These are phyloP conservation scores for Dryocosmus kuriphilus DNA, from an alignment of 2,888 invertebrate genomes.

Conservation along the genomic window DNA sequence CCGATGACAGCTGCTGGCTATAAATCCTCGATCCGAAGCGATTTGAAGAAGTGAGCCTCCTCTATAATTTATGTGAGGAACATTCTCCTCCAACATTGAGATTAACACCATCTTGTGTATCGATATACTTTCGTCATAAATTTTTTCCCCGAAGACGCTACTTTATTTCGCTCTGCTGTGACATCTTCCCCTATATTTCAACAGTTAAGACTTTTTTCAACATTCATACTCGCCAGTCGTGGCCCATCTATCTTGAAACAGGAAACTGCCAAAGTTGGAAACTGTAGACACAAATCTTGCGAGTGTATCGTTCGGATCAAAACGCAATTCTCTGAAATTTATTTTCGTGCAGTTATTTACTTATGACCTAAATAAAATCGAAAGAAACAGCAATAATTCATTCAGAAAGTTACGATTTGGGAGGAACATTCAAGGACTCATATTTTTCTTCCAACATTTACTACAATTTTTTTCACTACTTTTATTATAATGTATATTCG, in stretches of 20 bases:
- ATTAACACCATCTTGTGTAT: constrained; percentile 59
- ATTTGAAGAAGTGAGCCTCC: background rate
- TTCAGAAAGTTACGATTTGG: background rate
- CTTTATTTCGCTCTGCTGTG: constrained; percentile 32
- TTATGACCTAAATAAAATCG: constrained; percentile 24
- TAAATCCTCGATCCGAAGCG: too few species aligned
- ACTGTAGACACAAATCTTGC: constrained; percentile 22
- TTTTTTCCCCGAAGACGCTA: constrained; percentile 29
- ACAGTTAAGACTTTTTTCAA: constrained; percentile 35
- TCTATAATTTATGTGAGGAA: constrained; percentile 55
- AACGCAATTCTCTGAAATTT: constrained; percentile 15
- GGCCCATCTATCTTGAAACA: constrained; percentile 36
- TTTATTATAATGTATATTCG: too few species aligned
- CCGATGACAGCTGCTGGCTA: too few species aligned
- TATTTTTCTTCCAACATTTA: background rate
- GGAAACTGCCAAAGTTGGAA: constrained; percentile 37
- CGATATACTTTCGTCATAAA: constrained; percentile 46
- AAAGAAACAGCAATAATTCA: background rate
- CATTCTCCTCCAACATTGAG: constrained; percentile 57
- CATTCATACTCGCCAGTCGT: constrained; percentile 20
- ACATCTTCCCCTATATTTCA: constrained; percentile 30
- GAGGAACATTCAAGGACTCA: background rate
- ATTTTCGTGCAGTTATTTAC: constrained; percentile 10
- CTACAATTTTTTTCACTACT: too few species aligned
- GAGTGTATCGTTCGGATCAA: constrained; percentile 10